These are phyloP conservation scores for Stichodactyla helianthus DNA, from an alignment of 64 coral and sea anemone genomes.

Conservation along the genomic window DNA sequence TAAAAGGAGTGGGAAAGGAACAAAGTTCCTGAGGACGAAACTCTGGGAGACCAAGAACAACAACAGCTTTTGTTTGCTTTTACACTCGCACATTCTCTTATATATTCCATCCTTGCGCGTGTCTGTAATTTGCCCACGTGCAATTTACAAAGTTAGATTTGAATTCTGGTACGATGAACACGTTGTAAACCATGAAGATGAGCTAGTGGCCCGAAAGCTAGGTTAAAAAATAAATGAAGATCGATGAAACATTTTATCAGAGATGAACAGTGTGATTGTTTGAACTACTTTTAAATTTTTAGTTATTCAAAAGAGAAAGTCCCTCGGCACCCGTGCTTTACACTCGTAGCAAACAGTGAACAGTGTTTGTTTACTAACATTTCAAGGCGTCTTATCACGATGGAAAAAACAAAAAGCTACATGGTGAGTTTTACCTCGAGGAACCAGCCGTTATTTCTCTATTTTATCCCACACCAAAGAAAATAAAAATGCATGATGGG, in stretches of 20 bases:
- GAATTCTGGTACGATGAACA: too few relatives aligned
- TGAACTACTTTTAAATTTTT: background rate
- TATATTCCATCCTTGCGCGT: too few relatives aligned
- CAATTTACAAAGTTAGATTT: too few relatives aligned
- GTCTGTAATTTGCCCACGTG: too few relatives aligned
- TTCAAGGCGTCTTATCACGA: conserved; percentile 80
- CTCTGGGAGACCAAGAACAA: too few relatives aligned
- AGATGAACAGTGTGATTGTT: background rate
- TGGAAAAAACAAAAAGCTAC: conserved; percentile 77
- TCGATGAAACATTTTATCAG: background rate
- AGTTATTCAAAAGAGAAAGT: conserved; percentile 55
- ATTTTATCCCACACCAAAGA: background rate
- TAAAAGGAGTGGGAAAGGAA: too few relatives aligned
- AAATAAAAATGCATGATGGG: too few relatives aligned
- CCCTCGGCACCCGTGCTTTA: conserved; percentile 85
- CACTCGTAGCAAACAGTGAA: conserved; percentile 91
- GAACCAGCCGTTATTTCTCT: background rate
- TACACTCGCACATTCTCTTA: too few relatives aligned
- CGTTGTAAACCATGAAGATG: too few relatives aligned
- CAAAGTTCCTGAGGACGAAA: too few relatives aligned
- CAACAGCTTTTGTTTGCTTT: too few relatives aligned
- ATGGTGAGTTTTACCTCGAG: conserved; percentile 24
- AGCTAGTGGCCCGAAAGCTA: too few relatives aligned
- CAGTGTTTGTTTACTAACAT: conserved; percentile 75
- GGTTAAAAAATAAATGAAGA: background rate